Evolutionary conservation across 2,888 invertebrate genomes (phyloP), one percentile per base, ranked within the genome.

Genomic region (Nemapogon koenigi): DNA sequence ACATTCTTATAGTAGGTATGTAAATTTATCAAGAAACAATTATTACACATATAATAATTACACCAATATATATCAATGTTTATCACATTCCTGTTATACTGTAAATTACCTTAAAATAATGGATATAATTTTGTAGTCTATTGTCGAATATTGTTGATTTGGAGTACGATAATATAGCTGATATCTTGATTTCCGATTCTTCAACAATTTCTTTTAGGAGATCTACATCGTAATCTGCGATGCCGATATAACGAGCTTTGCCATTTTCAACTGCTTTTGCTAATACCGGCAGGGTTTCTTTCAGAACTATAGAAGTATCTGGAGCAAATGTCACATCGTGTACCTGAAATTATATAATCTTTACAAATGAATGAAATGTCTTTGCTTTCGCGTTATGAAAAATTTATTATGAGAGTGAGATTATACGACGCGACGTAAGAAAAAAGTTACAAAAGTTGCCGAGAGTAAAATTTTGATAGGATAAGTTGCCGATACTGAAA

Each of bases 261-360:
- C 89, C 88, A 29, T 86, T 83, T 17, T 83, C 80, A 2, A 90
- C 88, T 6, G 90, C 82, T 50, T 84, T 84, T 48, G 89, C 86
- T 8, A 97, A 62, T 1, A 88, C 84, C 2, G 96, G 96, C 26
- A 97, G 62, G 0, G 95, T 94, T 68, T 97, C 94, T 37, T 90
- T 88, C 1, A 95, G 49, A 3, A 97, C 80, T 7, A 89, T 68
- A 28, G 91, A 86, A 14, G 87, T 62, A 43, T 83, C 86, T 4
- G 88, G 84, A 0, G 92, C 90, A 59, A 94, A 97, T 52, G 96
- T 95, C 38, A 91, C 75, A 55, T 97, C 97, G 55, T 97, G 97
- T n/a, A 96, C 84, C 94, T 96, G 56, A 16, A 53, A 58, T 43
- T 15, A 28, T 7, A 28, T n/a, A 13, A 6, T 28, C 11, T 28